Evolutionary conservation across 2,113 vertebrate species (phyloP).

Genomic region (Cricetomys ansorgei): DNA sequence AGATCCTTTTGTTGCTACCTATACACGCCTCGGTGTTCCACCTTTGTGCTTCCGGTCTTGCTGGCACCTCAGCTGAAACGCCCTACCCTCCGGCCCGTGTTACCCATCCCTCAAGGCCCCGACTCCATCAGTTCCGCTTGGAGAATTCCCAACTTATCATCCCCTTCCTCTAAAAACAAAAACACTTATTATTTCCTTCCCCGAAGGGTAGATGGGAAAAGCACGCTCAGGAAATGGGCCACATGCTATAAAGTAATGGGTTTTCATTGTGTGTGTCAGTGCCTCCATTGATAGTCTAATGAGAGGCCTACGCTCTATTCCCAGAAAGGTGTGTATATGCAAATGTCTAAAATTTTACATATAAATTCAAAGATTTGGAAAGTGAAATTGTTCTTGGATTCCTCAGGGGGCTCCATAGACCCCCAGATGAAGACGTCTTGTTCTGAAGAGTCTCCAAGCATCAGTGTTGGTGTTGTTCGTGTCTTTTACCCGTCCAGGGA

Average conservation of each 20-base stretch:
- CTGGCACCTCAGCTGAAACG: background rate
- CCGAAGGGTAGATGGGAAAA: conserved; percentile 1
- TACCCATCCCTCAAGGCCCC: background rate
- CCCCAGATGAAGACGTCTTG: background rate
- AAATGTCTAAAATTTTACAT: conserved; percentile 45
- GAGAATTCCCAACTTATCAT: conserved; percentile 12
- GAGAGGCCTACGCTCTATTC: background rate
- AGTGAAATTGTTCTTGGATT: conserved; percentile 13
- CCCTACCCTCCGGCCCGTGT: background rate
- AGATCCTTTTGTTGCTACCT: background rate
- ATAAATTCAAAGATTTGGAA: conserved; percentile 53
- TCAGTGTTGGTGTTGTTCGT: background rate
- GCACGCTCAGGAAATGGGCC: background rate
- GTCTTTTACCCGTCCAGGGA: background rate
- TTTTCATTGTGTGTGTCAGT: background rate
- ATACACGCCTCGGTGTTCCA: background rate
- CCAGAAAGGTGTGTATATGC: conserved; percentile 1
- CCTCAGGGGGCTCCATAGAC: background rate
- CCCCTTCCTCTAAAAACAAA: background rate
- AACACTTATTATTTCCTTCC: conserved; percentile 4
- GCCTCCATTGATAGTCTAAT: background rate
- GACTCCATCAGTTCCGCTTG: background rate
- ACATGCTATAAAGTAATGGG: background rate
- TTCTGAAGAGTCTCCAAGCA: conserved; percentile 1
- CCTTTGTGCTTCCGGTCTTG: background rate